phyloP scores from a whole-genome alignment of 2,888 invertebrate genomes.

The Corbicula japonica region DNA sequence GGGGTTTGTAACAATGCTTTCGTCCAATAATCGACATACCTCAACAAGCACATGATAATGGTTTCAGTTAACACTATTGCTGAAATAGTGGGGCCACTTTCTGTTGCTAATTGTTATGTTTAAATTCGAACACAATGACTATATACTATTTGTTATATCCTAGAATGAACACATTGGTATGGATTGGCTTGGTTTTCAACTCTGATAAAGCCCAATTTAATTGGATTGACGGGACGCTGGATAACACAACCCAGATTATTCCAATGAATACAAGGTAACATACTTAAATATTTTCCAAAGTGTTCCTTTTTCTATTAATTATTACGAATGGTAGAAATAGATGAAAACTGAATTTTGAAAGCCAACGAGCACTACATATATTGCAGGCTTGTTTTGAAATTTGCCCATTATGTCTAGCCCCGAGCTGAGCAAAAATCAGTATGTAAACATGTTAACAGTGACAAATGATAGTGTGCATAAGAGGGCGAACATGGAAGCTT shows the following conservation, averaged over 20 bases:
- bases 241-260: not conserved
- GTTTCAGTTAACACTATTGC: no score
- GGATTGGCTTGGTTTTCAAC: constrained; percentile 5
- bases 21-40: no score
- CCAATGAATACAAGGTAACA: not conserved
- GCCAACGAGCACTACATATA: not conserved
- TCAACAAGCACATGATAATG: no score
- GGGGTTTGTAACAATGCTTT: no score
- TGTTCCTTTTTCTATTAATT: not conserved
- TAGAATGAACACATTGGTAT: not conserved
- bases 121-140: no score
- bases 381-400: not conserved
- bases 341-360: no score
- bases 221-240: not conserved
- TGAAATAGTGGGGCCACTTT: no score
- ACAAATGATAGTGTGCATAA: no score
- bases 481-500: no score
- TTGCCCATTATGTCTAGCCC: not conserved
- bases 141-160: not conserved
- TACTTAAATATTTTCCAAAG: not conserved
- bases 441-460: not conserved
- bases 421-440: not conserved
- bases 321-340: no score
- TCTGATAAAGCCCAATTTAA: not conserved
- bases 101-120: no score